Evolutionary conservation across 2,888 invertebrate species (phyloP).

Genomic region (Athetis lepigone): DNA sequence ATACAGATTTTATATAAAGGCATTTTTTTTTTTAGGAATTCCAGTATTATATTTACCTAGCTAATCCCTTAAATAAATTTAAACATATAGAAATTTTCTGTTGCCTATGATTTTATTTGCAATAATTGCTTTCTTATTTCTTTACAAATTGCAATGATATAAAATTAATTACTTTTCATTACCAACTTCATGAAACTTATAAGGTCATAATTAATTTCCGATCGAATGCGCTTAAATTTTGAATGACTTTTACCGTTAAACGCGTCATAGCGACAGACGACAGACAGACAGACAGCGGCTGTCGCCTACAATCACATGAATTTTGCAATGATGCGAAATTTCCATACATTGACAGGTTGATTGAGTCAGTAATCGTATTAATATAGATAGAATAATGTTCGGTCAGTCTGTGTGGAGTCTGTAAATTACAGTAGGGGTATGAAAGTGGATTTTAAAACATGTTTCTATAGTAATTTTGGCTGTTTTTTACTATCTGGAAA

Average conservation of each 20-base stretch:
- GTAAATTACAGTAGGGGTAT: background rate
- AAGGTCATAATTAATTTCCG: background rate
- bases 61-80: too few species aligned
- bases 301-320: conserved; percentile 33
- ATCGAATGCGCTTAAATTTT: background rate
- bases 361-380: conserved; percentile 11
- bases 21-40: background rate
- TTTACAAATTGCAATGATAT: too few species aligned
- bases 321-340: conserved; percentile 42
- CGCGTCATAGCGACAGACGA: background rate
- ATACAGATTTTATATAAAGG: background rate
- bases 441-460: background rate
- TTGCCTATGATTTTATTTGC: too few species aligned
- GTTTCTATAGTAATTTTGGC: background rate
- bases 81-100: too few species aligned
- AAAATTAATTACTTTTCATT: too few species aligned
- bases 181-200: background rate
- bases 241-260: background rate
- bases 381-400: conserved; percentile 11
- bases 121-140: too few species aligned
- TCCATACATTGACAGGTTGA: conserved; percentile 23
- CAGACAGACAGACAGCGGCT: conserved; percentile 16
- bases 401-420: background rate
- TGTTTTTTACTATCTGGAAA: background rate
- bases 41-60: background rate